Percentiles rank a stretch among this genome's conserved stretches.
Evolutionary conservation across 2,888 invertebrate genomes (phyloP).

Genomic region (Lepetodrilus schrolli): DNA sequence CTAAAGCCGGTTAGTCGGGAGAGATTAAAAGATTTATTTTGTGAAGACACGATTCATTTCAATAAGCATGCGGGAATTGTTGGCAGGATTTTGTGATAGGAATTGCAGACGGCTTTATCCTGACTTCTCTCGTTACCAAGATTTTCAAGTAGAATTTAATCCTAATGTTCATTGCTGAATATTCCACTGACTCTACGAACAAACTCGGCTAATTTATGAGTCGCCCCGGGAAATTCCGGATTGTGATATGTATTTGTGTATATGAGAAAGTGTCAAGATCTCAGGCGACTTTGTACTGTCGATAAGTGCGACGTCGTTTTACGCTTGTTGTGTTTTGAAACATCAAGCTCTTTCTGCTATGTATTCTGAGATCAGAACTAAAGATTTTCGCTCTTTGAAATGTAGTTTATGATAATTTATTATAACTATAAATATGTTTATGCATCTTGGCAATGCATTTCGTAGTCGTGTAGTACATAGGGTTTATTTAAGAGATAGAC

Average conservation of each 20-base stretch:
- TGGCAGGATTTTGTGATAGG: not conserved
- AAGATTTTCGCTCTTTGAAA: no score
- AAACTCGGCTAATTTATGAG: not conserved
- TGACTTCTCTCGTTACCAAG: not conserved
- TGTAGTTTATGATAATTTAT: no score
- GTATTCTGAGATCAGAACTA: no score
- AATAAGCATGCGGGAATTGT: conserved; percentile 1
- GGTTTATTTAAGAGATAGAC: no score
- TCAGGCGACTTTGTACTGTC: no score
- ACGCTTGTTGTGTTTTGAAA: no score
- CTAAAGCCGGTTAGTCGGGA: not conserved
- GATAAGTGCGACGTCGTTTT: no score
- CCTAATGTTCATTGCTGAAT: not conserved
- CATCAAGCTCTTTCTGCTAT: no score
- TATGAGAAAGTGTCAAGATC: conserved; percentile 14
- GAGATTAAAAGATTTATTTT: conserved; percentile 1
- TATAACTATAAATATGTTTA: no score
- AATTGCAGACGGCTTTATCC: not conserved
- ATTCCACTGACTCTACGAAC: not conserved
- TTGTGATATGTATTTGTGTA: conserved; percentile 9
- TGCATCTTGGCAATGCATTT: no score
- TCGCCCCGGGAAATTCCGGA: not conserved
- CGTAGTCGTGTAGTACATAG: no score
- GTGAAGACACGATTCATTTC: not conserved
- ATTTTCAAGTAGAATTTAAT: conserved; percentile 10